Conservation (phyloP, 1,140 invertebrate species). For the Euwallacea similis region DNA sequence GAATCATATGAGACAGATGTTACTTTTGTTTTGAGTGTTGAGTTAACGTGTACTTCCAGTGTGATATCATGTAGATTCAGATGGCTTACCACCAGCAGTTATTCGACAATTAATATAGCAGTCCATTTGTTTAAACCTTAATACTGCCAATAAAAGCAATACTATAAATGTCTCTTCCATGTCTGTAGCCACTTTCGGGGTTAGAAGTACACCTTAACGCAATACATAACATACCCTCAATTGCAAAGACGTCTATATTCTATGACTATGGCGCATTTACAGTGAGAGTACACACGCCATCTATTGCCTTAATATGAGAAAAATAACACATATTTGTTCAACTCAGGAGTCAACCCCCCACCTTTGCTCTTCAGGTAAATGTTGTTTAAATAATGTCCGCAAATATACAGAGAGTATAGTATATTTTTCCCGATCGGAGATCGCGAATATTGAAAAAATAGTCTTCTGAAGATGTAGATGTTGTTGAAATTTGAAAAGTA, state of each 20-base stretch:
- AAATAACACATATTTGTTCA: constrained; percentile 47
- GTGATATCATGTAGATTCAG: not conserved
- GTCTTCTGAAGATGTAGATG: constrained; percentile 37
- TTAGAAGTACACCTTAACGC: no score
- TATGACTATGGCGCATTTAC: no score
- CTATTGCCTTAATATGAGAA: constrained; percentile 49
- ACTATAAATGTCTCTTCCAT: constrained; percentile 4
- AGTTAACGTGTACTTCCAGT: not conserved
- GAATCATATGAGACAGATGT: constrained; percentile 46
- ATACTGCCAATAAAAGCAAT: constrained; percentile 26
- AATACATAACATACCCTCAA: no score
- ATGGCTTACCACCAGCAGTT: no score
- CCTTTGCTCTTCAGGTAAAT: constrained; percentile 38
- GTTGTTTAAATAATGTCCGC: constrained; percentile 33
- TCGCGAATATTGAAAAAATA: constrained; percentile 27
- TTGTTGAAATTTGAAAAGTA: constrained; percentile 43
- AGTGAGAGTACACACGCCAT: constrained; percentile 40
- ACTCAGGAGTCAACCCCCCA: constrained; percentile 45
- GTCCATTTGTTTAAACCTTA: not conserved
- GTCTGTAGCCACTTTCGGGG: not conserved
- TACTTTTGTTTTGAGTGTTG: constrained; percentile 6
- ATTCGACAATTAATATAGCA: no score
- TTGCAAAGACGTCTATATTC: no score
- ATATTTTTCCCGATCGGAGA: constrained; percentile 22
- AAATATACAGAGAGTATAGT: constrained; percentile 31